phyloP scores from a whole-genome alignment of 2,113 vertebrate species.

The Pomatostomus ruficeps region DNA sequence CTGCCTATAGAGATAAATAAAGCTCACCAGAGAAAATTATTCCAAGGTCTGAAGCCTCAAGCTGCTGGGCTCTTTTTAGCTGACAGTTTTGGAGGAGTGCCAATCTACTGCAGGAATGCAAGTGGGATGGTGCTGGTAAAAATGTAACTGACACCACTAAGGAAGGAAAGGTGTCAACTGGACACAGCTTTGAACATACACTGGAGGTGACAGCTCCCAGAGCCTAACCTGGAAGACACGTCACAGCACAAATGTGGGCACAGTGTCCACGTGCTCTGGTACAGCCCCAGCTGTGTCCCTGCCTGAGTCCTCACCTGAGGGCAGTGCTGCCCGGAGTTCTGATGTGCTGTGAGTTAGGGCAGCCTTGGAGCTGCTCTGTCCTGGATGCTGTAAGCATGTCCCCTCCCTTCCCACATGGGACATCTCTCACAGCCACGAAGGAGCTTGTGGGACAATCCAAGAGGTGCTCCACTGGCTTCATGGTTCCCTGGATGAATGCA shows the following conservation, averaged over 20 bases:
- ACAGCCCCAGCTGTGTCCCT: neutral
- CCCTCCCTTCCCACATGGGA: neutral
- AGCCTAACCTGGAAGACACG: fast-evolving
- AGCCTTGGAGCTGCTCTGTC: neutral
- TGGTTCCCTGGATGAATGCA: neutral
- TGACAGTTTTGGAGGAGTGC: neutral
- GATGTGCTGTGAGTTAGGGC: neutral
- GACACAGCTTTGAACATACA: neutral
- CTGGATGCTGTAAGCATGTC: neutral
- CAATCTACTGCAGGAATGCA: neutral
- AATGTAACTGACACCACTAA: neutral
- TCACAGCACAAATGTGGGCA: neutral
- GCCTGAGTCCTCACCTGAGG: neutral
- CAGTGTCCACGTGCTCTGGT: fast-evolving
- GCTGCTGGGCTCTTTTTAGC: neutral
- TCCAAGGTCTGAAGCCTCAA: neutral
- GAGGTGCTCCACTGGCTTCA: neutral
- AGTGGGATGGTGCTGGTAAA: neutral
- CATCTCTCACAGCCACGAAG: neutral
- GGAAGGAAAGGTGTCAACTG: neutral
- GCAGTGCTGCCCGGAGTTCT: neutral
- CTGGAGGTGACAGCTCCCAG: neutral
- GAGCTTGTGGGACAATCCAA: neutral
- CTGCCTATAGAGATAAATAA: neutral
- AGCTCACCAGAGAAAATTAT: neutral